phyloP scores from a whole-genome alignment of 2,113 vertebrate genomes.

The Pituophis catenifer region DNA sequence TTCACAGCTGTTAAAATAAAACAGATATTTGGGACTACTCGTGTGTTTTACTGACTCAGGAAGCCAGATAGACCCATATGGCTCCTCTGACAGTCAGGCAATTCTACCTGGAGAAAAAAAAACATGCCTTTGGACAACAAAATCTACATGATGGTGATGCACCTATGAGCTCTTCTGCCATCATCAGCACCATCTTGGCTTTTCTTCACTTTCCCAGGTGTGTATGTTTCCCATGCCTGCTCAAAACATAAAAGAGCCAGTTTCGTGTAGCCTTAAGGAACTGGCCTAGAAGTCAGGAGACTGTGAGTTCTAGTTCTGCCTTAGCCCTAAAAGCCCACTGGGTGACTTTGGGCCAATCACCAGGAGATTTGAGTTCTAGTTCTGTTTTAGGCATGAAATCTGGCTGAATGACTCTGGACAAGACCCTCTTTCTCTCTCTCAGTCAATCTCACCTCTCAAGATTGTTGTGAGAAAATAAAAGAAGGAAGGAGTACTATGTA shows the following conservation, averaged over 20 bases:
- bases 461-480: not conserved
- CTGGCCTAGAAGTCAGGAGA: too few species aligned
- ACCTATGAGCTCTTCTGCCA: not conserved
- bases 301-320: too few species aligned
- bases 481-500: not conserved
- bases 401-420: not conserved
- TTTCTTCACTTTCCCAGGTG: too few species aligned
- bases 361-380: too few species aligned
- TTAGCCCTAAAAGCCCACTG: too few species aligned
- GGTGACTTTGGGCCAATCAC: too few species aligned
- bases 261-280: too few species aligned
- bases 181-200: not conserved
- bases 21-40: too few species aligned
- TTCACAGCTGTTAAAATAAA: too few species aligned
- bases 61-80: not conserved
- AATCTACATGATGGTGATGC: not conserved
- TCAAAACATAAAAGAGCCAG: too few species aligned
- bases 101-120: not conserved
- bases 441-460: not conserved
- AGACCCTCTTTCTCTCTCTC: not conserved
- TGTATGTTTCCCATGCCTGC: too few species aligned
- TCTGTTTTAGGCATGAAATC: not conserved
- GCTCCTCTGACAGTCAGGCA: not conserved
- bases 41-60: too few species aligned
- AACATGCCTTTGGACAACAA: not conserved